Evolutionary conservation across 1,140 invertebrate genomes (phyloP).

Genomic region (Drosophila navojoa): DNA sequence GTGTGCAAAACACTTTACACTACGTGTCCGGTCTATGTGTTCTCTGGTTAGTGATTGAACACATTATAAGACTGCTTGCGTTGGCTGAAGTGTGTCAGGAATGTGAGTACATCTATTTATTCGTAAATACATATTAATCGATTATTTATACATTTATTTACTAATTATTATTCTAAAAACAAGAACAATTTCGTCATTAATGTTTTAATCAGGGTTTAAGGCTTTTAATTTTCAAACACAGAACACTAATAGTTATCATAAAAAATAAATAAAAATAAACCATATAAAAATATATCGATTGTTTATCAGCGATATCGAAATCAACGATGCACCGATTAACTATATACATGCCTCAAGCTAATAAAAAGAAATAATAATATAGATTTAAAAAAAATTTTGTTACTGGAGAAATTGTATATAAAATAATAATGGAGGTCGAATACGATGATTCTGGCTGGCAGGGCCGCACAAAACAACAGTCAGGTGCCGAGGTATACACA

Average conservation of each 20-base stretch:
- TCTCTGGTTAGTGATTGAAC: no score
- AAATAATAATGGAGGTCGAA: slow-evolving; percentile 75
- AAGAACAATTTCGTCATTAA: no score
- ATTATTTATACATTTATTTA: no score
- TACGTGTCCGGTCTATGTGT: no score
- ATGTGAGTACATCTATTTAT: neutral
- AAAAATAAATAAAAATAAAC: no score
- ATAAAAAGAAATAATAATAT: slow-evolving; percentile 40
- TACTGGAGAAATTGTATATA: slow-evolving; percentile 27
- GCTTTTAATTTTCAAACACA: neutral
- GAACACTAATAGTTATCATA: no score
- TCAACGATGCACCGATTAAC: slow-evolving; percentile 12
- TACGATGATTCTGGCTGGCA: slow-evolving; percentile 83
- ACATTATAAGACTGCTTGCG: no score
- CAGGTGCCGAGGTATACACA: slow-evolving; percentile 58
- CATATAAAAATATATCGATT: slow-evolving; percentile 1
- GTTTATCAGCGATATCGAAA: slow-evolving; percentile 12
- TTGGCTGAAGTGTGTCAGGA: no score
- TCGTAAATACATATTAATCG: neutral
- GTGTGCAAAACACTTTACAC: no score
- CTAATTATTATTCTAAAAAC: no score
- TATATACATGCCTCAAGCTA: slow-evolving; percentile 24
- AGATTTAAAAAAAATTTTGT: slow-evolving; percentile 29
- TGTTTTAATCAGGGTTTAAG: no score
- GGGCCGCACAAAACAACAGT: slow-evolving; percentile 63